Base-by-base conservation (phyloP, 2,888 invertebrate species). In the Escarpia spicata region DNA sequence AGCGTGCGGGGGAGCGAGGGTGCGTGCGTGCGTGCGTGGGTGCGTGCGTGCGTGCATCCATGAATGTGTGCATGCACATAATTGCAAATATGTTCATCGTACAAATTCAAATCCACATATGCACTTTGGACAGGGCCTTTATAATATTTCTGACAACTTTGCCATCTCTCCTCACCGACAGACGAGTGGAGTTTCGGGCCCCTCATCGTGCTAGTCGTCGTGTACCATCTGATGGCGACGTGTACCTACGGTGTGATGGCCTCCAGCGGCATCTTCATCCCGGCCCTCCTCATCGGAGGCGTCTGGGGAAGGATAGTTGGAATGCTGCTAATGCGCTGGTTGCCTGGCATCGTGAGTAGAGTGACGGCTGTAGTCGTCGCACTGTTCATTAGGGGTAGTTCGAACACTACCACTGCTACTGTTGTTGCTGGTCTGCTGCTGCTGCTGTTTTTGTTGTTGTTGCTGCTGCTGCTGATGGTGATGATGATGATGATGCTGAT, bases 251-350 rank as follows among this genome's bases (percentile, higher is more conserved):
- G 99, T 0, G 97, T 99, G 75, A 98, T 98, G 19, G 98, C 99
- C 45, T 99, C 99, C 2, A 98, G 98, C 95, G 99, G 99, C 1
- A 97, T 99, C 92, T 99, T 96, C 94, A 99, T 99, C 96, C 99
- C 99, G 0, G 98, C 98, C 8, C 97, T 99, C 60, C 97, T 99
- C 93, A 98, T 98, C 2, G 99, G 99, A 2, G 99, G 99, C 4
- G 98, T 99, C 1, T 99, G 99, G 99, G 99, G 99, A 0, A 97
- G 99, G 92, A 97, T 99, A 1, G 97, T 98, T 75, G 99, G 99
- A 3, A 98, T 98, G 95, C 97, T 95, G 8, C 95, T 96, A 37
- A 95, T 95, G 90, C 93, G 95, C 92, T 93, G 96, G 60, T 96
- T 97, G 93, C 97, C 97, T 4, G 95, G 95, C 90, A 95, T 96